phyloP scores from a whole-genome alignment of 2,888 invertebrate species.

The Sminthurinus aureus region DNA sequence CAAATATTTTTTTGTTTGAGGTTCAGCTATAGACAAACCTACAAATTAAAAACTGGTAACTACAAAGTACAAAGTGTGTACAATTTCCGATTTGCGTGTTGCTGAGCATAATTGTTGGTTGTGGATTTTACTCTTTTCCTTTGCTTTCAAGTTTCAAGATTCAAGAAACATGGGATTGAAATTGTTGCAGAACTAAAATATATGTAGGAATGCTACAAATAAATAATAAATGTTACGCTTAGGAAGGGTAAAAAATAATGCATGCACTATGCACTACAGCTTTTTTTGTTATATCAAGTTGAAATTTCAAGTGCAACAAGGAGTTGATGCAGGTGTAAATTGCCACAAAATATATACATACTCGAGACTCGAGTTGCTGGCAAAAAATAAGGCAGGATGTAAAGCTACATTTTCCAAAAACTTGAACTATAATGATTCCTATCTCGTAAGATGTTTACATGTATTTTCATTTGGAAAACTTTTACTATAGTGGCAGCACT shows the following conservation, averaged over 20 bases:
- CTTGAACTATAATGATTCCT: not conserved
- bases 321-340: conserved; percentile 30
- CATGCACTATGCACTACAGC: not conserved
- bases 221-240: conserved; percentile 16
- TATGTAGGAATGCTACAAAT: not conserved
- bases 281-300: too few relatives aligned
- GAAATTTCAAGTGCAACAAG: not conserved
- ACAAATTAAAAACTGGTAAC: too few relatives aligned
- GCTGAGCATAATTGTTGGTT: too few relatives aligned
- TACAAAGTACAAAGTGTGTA: too few relatives aligned
- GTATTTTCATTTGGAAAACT: not conserved
- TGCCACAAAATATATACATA: not conserved
- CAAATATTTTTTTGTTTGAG: too few relatives aligned
- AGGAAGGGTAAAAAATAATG: not conserved
- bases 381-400: conserved; percentile 3
- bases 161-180: too few relatives aligned
- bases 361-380: not conserved
- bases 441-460: not conserved
- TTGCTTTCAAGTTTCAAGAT: too few relatives aligned
- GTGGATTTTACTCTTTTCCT: too few relatives aligned
- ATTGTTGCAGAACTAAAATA: not conserved
- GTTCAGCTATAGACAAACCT: too few relatives aligned
- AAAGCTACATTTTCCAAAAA: conserved; percentile 3
- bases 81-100: too few relatives aligned
- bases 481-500: not conserved